Conservation (phyloP, 2,888 invertebrate genomes). For the Petrophora chlorosata region DNA sequence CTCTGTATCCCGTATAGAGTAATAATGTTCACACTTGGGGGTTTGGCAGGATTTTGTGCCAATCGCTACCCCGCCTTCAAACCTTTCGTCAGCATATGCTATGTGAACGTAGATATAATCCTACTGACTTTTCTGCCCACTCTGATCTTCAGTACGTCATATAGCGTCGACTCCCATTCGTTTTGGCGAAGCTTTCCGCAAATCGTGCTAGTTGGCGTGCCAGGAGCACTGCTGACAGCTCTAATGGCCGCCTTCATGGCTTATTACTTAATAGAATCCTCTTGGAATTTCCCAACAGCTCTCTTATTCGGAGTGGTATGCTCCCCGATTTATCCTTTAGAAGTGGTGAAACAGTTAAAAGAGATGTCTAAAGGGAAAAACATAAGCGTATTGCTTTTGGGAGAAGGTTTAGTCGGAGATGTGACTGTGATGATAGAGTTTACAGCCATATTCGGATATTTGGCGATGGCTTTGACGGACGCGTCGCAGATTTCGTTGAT, state of each 20-base stretch:
- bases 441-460: conserved; percentile 64
- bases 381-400: conserved; percentile 65
- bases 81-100: conserved; percentile 64
- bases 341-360: conserved; percentile 65
- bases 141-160: conserved; percentile 69
- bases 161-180: conserved; percentile 68
- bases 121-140: conserved; percentile 62
- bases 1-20: conserved; percentile 66
- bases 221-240: conserved; percentile 63
- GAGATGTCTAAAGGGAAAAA: conserved; percentile 70
- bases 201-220: conserved; percentile 65
- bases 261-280: conserved; percentile 61
- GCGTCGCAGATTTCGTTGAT: conserved; percentile 63
- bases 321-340: conserved; percentile 71
- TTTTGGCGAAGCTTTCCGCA: conserved; percentile 71
- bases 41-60: conserved; percentile 64
- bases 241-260: conserved; percentile 68
- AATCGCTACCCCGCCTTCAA: conserved; percentile 57
- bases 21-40: conserved; percentile 69
- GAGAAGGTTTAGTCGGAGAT: conserved; percentile 72
- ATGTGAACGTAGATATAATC: conserved; percentile 61
- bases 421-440: conserved; percentile 73
- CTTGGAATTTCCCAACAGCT: conserved; percentile 65
- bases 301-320: conserved; percentile 69
- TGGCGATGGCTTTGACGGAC: conserved; percentile 57